Conservation (phyloP, 2,888 invertebrate species). For the Parthenolecanium corni region DNA sequence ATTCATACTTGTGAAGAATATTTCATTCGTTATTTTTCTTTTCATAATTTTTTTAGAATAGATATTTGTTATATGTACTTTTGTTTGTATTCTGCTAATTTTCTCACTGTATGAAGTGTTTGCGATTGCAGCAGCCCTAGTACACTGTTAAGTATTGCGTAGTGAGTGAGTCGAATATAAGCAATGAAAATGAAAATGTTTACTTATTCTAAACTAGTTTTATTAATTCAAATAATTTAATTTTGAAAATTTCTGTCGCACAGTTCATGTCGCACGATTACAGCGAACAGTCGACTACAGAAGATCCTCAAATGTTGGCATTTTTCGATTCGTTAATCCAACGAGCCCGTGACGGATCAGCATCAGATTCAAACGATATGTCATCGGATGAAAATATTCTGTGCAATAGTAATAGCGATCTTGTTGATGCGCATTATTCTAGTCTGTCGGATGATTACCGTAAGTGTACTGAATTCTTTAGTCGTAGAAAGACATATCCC, state of each 20-base stretch:
- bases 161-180: neutral
- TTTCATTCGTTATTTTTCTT: neutral
- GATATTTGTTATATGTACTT: no score
- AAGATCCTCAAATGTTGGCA: slow-evolving; percentile 92
- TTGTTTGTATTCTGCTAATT: no score
- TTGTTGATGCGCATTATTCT: slow-evolving; percentile 19
- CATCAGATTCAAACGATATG: slow-evolving; percentile 35
- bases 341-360: slow-evolving; percentile 65
- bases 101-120: no score
- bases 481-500: no score
- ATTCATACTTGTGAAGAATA: neutral
- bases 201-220: neutral
- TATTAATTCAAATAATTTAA: neutral
- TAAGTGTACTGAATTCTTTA: neutral
- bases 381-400: slow-evolving; percentile 3
- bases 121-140: no score
- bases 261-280: slow-evolving; percentile 78
- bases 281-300: slow-evolving; percentile 71
- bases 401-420: slow-evolving; percentile 1
- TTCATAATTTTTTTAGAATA: neutral
- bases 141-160: neutral
- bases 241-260: no score
- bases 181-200: neutral
- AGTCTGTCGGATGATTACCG: slow-evolving; percentile 20
- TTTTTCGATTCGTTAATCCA: slow-evolving; percentile 90